phyloP scores from a whole-genome alignment of 2,888 invertebrate genomes.

The Sesia apiformis region DNA sequence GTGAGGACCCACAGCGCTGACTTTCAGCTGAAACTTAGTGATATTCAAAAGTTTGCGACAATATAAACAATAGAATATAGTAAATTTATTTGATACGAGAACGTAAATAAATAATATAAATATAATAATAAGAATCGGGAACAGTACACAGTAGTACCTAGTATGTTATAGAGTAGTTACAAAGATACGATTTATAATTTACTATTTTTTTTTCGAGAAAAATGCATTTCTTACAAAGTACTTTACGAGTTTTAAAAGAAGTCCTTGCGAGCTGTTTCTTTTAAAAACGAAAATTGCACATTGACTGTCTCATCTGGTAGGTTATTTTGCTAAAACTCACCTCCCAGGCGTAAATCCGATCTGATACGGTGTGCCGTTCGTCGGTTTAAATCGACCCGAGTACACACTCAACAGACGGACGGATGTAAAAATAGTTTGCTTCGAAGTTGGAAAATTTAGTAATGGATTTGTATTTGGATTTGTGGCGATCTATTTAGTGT shows the following conservation, averaged over 20 bases:
- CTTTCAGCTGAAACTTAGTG: too few species aligned
- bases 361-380: slow-evolving; percentile 22
- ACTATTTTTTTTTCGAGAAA: too few species aligned
- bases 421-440: neutral
- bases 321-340: slow-evolving; percentile 26
- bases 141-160: too few species aligned
- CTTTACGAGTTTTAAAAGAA: neutral
- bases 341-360: slow-evolving; percentile 27
- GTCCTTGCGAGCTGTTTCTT: neutral
- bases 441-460: neutral
- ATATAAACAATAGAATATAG: too few species aligned
- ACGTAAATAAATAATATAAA: too few species aligned
- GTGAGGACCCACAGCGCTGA: too few species aligned
- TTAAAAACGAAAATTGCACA: slow-evolving; percentile 11
- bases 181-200: too few species aligned
- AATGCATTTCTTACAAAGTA: neutral
- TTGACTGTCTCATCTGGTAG: slow-evolving; percentile 29
- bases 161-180: too few species aligned
- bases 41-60: too few species aligned
- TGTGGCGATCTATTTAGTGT: neutral
- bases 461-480: neutral
- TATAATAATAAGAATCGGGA: too few species aligned
- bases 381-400: slow-evolving; percentile 13
- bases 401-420: neutral
- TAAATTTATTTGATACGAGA: too few species aligned